These are phyloP conservation scores for Mungos mungo DNA, from an alignment of 2,113 vertebrate genomes.

Conservation along the genomic window DNA sequence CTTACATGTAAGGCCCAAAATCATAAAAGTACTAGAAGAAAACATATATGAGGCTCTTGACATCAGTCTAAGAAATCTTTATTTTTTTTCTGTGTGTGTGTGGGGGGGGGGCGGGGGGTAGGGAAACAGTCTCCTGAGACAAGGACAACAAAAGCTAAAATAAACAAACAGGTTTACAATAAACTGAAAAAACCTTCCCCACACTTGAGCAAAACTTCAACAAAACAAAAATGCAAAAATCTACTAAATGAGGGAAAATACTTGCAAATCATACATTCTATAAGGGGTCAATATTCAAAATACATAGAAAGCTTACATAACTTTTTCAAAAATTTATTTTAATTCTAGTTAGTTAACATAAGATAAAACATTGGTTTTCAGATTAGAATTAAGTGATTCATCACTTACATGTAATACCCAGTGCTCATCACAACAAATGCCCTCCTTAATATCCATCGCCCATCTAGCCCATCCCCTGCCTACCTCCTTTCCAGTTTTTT, in stretches of 20 bases:
- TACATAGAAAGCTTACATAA: not conserved
- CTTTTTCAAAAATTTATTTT: no score
- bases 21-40: not conserved
- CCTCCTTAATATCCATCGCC: no score
- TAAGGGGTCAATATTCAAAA: not conserved
- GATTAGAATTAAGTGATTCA: no score
- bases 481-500: no score
- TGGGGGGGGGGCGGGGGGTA: accelerated
- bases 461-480: no score
- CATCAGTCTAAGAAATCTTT: not conserved
- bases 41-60: not conserved
- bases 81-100: no score
- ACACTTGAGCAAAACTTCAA: not conserved
- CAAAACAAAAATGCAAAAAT: not conserved
- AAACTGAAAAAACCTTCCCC: not conserved
- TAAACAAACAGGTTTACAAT: not conserved
- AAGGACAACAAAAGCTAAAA: not conserved
- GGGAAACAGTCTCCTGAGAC: not conserved
- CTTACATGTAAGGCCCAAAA: not conserved
- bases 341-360: no score
- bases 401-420: no score
- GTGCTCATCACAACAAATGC: no score
- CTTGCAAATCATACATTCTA: not conserved
- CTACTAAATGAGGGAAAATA: not conserved
- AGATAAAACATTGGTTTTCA: no score